Percentiles rank a stretch among this genome's conserved stretches.
These are phyloP conservation scores for Meteorus cinctellus DNA, from an alignment of 2,888 invertebrate species.

Conservation along the genomic window DNA sequence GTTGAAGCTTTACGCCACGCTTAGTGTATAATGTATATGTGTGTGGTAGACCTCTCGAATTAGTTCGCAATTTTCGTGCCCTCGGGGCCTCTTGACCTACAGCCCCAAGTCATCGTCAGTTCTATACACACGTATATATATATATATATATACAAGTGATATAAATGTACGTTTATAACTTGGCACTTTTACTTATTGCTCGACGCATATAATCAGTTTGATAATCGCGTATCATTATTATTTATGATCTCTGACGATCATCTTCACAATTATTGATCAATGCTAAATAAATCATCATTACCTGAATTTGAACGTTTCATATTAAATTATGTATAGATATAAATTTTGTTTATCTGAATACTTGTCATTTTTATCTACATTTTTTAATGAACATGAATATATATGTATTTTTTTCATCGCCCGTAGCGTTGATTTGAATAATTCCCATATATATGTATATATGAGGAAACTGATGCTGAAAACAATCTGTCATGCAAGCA, in stretches of 20 bases:
- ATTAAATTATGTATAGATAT: not conserved
- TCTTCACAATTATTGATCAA: slow-evolving; percentile 11
- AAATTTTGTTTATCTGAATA: not conserved
- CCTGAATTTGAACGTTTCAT: not conserved
- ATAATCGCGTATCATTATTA: slow-evolving; percentile 11
- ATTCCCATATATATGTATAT: slow-evolving; percentile 6
- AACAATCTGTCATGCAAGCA: slow-evolving; percentile 23
- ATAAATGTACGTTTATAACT: not conserved
- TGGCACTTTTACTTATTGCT: slow-evolving; percentile 22
- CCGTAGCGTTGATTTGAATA: slow-evolving; percentile 3
- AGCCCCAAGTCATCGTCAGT: slow-evolving; percentile 56
- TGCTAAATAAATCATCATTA: not conserved
- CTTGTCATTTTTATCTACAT: not conserved
- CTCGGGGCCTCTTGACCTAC: slow-evolving; percentile 56
- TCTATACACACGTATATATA: slow-evolving; percentile 38
- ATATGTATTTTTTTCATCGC: not conserved
- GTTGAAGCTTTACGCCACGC: slow-evolving; percentile 33
- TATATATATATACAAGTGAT: not conserved
- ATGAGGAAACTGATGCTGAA: not conserved
- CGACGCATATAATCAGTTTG: slow-evolving; percentile 24
- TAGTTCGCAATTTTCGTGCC: slow-evolving; percentile 57
- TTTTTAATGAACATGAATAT: not conserved
- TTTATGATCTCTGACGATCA: not conserved
- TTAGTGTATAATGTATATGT: slow-evolving; percentile 32
- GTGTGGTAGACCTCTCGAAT: slow-evolving; percentile 50